phyloP scores from a whole-genome alignment of 1,140 invertebrate species.

The Apis mellifera region Amel_HAv3.1 CM009938.2:3947001-3947500 shows the following conservation, averaged over 20 bases:
- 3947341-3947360: background rate
- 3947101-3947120: too few species aligned
- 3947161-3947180: too few species aligned
- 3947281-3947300: background rate
- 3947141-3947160: too few species aligned
- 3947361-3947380: too few species aligned
- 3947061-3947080: too few species aligned
- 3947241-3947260: background rate
- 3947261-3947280: background rate
- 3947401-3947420: background rate
- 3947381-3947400: constrained; percentile 21
- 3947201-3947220: too few species aligned
- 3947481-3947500: background rate
- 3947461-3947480: background rate
- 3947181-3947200: too few species aligned
- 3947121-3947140: too few species aligned
- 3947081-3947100: too few species aligned
- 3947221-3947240: background rate
- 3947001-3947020: too few species aligned
- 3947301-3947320: background rate
- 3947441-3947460: background rate
- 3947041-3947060: too few species aligned
- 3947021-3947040: too few species aligned
- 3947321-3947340: background rate
- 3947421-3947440: background rate